Percentiles rank a stretch among this genome's conserved stretches.
These are phyloP conservation scores for Thalassophryne amazonica DNA, from an alignment of 2,797 vertebrate species.

Conservation along the genomic window DNA sequence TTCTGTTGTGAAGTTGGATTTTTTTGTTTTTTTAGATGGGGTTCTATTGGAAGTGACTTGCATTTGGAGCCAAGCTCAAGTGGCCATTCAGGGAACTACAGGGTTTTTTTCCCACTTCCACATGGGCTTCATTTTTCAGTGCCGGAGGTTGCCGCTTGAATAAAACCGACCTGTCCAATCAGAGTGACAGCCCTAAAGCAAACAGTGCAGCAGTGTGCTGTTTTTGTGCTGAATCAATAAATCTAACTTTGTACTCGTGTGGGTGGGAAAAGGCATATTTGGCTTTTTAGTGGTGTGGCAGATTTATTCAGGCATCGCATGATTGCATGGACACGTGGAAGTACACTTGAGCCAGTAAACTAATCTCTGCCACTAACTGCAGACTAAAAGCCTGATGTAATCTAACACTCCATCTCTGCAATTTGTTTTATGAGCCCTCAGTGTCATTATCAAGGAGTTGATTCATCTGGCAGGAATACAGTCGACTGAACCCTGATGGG, in stretches of 20 bases:
- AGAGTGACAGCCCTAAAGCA: too few relatives aligned
- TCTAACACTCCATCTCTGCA: conserved; percentile 54
- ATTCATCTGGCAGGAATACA: conserved; percentile 39
- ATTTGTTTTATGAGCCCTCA: conserved; percentile 64
- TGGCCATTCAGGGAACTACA: too few relatives aligned
- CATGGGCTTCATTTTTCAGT: too few relatives aligned
- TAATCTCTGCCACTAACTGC: conserved; percentile 38
- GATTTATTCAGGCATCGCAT: not conserved
- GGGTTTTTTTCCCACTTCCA: too few relatives aligned
- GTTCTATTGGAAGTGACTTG: too few relatives aligned
- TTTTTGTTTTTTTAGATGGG: too few relatives aligned
- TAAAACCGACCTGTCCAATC: not conserved
- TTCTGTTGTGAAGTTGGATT: too few relatives aligned
- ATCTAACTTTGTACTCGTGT: not conserved
- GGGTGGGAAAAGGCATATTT: not conserved
- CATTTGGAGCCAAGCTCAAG: too few relatives aligned
- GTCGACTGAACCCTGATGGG: conserved; percentile 39
- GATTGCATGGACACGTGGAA: not conserved
- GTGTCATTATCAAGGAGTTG: conserved; percentile 57
- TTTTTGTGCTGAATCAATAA: not conserved
- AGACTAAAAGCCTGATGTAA: conserved; percentile 64
- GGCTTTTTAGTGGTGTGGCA: not conserved
- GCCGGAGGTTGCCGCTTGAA: too few relatives aligned
- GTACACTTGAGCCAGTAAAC: conserved; percentile 33
- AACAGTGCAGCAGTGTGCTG: conserved; percentile 2